Percentiles rank a stretch among this genome's conserved stretches.
phyloP scores from a whole-genome alignment of 92 coral and sea anemone species.

The Actinostola sp. region DNA sequence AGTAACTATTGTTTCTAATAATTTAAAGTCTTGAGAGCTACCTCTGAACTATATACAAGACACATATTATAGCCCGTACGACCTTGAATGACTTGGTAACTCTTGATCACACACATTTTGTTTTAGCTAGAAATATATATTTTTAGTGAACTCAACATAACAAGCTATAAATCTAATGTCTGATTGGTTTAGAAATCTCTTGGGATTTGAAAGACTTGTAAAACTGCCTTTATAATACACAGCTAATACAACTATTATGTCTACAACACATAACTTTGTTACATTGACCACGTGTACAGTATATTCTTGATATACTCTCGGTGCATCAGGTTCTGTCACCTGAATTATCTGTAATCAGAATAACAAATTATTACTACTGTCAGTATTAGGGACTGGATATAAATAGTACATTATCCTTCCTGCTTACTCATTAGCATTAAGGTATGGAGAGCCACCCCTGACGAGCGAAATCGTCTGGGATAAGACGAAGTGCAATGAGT shows the following conservation, averaged over 20 bases:
- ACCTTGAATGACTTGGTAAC: neutral
- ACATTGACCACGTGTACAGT: constrained; percentile 6
- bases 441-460: no score
- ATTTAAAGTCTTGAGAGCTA: no score
- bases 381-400: no score
- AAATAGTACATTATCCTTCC: no score
- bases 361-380: neutral
- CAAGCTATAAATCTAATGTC: neutral
- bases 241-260: constrained; percentile 1
- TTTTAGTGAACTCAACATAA: neutral
- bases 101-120: neutral
- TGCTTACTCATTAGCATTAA: no score
- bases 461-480: no score
- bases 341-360: constrained; percentile 11
- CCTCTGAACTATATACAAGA: neutral
- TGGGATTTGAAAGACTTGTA: constrained; percentile 26
- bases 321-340: constrained; percentile 18
- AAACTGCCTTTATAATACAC: constrained; percentile 13
- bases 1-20: no score
- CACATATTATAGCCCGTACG: neutral
- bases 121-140: neutral
- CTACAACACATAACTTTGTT: constrained; percentile 25
- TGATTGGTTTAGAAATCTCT: constrained; percentile 11
- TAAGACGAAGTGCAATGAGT: no score
- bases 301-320: neutral